Percentiles rank a stretch among this genome's conserved stretches.
Evolutionary conservation across 2,113 vertebrate species (phyloP).

Genomic region (Atractosteus spatula): DNA sequence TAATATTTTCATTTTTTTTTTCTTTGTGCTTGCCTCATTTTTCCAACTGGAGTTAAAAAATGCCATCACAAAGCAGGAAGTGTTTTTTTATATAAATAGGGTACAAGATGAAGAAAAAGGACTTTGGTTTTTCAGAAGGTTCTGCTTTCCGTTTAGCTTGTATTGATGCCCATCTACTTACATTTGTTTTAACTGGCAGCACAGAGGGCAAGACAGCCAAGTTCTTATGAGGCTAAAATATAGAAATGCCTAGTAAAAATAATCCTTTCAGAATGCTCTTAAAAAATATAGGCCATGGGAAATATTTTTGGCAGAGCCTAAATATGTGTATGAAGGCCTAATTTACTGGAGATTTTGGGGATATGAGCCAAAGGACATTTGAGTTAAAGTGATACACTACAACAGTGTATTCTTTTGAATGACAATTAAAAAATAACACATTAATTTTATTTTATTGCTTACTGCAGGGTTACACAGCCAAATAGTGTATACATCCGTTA

Average conservation of each 20-base stretch:
- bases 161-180: constrained; percentile 3
- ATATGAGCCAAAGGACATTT: not conserved
- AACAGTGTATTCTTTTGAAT: no score
- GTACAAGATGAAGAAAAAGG: not conserved
- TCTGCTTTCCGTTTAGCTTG: not conserved
- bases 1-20: not conserved
- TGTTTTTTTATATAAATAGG: not conserved
- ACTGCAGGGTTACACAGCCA: no score
- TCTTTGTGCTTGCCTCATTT: not conserved
- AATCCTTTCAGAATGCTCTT: not conserved
- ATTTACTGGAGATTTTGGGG: not conserved
- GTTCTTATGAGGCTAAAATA: not conserved
- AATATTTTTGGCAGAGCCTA: constrained; percentile 28
- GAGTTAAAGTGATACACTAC: not conserved
- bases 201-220: not conserved
- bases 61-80: not conserved
- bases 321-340: constrained; percentile 1
- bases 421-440: no score
- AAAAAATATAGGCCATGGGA: constrained; percentile 34
- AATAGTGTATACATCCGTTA: no score
- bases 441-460: no score
- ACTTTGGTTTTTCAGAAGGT: not conserved
- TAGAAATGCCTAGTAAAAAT: constrained; percentile 5
- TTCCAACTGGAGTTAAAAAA: not conserved
- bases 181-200: not conserved